Evolutionary conservation across 2,888 invertebrate species (phyloP).

Genomic region (Vesta saturnalis): DNA sequence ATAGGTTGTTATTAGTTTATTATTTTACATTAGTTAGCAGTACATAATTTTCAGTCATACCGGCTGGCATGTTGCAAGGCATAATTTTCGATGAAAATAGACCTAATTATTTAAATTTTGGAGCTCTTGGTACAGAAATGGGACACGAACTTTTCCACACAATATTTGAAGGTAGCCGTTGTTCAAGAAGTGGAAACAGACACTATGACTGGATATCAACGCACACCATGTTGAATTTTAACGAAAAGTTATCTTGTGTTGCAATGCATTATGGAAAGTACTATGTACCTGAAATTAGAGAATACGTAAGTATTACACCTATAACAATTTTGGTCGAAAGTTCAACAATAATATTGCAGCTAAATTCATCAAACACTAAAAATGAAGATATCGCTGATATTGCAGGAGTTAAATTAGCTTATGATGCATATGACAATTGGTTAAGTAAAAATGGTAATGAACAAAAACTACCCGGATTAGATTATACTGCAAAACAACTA

Average conservation of each 20-base stretch:
- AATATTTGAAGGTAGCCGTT: constrained; percentile 75
- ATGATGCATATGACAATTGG: constrained; percentile 83
- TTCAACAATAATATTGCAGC: constrained; percentile 27
- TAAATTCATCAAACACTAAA: constrained; percentile 79
- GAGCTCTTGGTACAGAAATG: constrained; percentile 55
- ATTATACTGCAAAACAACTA: constrained; percentile 73
- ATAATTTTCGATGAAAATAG: constrained; percentile 54
- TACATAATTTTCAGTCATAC: constrained; percentile 50
- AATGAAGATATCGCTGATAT: constrained; percentile 94
- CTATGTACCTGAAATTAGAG: constrained; percentile 76
- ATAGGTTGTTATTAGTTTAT: constrained; percentile 19
- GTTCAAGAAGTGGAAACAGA: constrained; percentile 77
- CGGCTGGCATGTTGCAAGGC: constrained; percentile 55
- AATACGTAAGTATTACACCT: no score
- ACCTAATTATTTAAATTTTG: constrained; percentile 60
- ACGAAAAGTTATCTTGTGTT: constrained; percentile 86
- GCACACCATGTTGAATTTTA: constrained; percentile 80
- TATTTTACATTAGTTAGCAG: background rate
- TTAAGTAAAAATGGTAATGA: constrained; percentile 68
- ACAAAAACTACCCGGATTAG: constrained; percentile 73
- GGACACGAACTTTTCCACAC: constrained; percentile 58
- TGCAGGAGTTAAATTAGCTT: constrained; percentile 90
- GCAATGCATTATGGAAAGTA: constrained; percentile 91
- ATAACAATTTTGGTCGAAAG: no score
- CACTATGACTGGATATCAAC: constrained; percentile 91